Conservation (phyloP, 2,797 vertebrate species). For the Dendrocincla fuliginosa region DNA sequence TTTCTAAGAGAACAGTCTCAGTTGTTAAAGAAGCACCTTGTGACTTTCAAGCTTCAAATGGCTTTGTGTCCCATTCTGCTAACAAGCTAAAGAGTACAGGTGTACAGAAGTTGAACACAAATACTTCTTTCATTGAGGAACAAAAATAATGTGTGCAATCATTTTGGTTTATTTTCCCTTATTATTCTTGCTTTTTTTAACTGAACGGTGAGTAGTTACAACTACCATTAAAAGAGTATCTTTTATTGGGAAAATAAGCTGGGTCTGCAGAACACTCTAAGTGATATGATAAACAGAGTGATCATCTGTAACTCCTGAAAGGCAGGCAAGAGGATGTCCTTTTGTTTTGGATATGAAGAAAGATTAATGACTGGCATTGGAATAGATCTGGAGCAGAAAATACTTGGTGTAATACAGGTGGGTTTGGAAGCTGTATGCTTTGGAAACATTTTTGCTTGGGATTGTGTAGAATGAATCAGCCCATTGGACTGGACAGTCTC, state of each 20-base stretch:
- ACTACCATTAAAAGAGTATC: not conserved
- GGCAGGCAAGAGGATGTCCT: not conserved
- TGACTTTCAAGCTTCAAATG: slow-evolving; percentile 44
- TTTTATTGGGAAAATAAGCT: not conserved
- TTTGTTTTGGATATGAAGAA: slow-evolving; percentile 25
- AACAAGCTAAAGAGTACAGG: not conserved
- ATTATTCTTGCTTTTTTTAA: not conserved
- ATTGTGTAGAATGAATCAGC: slow-evolving; percentile 1
- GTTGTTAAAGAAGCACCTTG: slow-evolving; percentile 39
- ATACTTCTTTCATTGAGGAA: not conserved
- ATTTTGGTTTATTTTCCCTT: slow-evolving; percentile 7
- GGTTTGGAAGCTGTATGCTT: not conserved
- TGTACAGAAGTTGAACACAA: not conserved
- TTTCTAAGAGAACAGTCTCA: slow-evolving; percentile 31
- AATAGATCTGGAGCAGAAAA: slow-evolving; percentile 11
- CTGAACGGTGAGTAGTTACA: not conserved
- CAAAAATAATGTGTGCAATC: not conserved
- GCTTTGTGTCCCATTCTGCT: not conserved
- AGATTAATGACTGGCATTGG: slow-evolving; percentile 8
- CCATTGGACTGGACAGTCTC: not conserved
- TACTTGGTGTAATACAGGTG: not conserved
- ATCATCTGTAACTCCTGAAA: not conserved
- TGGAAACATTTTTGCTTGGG: slow-evolving; percentile 29
- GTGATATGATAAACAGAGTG: not conserved
- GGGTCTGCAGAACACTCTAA: not conserved